These are phyloP conservation scores for Ophraella communa DNA, from an alignment of 2,888 invertebrate species.

Conservation along the genomic window DNA sequence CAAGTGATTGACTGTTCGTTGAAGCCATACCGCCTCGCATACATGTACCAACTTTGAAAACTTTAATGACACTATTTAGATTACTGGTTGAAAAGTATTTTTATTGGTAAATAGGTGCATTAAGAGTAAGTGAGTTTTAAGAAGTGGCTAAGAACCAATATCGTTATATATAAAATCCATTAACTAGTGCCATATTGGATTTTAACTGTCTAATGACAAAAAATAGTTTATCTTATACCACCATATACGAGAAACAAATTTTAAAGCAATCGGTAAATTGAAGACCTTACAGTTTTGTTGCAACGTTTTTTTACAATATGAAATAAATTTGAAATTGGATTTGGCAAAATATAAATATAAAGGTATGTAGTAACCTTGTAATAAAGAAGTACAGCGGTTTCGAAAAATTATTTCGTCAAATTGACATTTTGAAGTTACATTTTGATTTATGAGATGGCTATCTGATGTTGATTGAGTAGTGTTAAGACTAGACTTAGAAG, in stretches of 20 bases:
- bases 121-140: not conserved
- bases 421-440: too few relatives aligned
- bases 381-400: too few relatives aligned
- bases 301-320: too few relatives aligned
- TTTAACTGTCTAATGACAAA: not conserved
- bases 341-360: too few relatives aligned
- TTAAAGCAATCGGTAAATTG: not conserved
- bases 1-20: not conserved
- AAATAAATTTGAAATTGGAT: too few relatives aligned
- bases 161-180: not conserved
- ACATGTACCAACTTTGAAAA: not conserved
- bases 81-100: not conserved
- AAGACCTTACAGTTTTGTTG: too few relatives aligned
- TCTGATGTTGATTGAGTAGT: too few relatives aligned
- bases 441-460: too few relatives aligned
- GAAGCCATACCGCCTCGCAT: not conserved
- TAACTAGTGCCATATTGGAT: not conserved
- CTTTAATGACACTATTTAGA: not conserved
- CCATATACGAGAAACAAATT: not conserved
- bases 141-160: conserved; percentile 1
- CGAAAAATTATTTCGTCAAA: too few relatives aligned
- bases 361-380: too few relatives aligned
- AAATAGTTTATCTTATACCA: not conserved
- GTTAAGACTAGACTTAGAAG: too few relatives aligned
- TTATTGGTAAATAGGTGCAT: not conserved